phyloP scores from a whole-genome alignment of 1,140 invertebrate genomes.

The Bathynomus jamesi region DNA sequence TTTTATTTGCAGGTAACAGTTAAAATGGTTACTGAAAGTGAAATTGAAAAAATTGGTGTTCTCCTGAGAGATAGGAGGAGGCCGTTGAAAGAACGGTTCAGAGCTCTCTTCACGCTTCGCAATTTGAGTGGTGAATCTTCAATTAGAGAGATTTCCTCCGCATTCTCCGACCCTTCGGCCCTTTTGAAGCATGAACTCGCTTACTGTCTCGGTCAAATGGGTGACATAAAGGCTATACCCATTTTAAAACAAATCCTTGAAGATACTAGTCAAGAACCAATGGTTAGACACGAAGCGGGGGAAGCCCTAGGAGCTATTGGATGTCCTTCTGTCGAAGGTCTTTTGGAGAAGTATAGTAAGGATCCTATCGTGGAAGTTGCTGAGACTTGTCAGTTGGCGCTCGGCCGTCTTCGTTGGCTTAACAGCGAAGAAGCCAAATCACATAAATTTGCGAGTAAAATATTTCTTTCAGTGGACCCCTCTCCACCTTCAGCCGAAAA shows the following conservation, averaged over 20 bases:
- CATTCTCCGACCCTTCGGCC: slow-evolving; percentile 77
- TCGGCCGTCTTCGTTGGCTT: slow-evolving; percentile 74
- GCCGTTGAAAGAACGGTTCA: slow-evolving; percentile 87
- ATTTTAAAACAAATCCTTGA: slow-evolving; percentile 66
- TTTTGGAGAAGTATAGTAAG: slow-evolving; percentile 66
- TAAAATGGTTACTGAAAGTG: slow-evolving; percentile 24
- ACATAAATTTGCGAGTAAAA: slow-evolving; percentile 48
- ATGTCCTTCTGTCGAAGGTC: slow-evolving; percentile 52
- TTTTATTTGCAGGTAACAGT: background rate
- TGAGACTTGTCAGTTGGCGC: slow-evolving; percentile 90
- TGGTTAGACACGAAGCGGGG: slow-evolving; percentile 96
- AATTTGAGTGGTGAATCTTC: slow-evolving; percentile 75
- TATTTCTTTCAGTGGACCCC: slow-evolving; percentile 83
- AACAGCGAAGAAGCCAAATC: slow-evolving; percentile 34
- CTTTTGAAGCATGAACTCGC: slow-evolving; percentile 97
- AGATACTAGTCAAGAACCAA: slow-evolving; percentile 75
- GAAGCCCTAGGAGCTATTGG: slow-evolving; percentile 97
- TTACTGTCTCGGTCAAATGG: slow-evolving; percentile 90
- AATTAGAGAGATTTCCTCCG: slow-evolving; percentile 69
- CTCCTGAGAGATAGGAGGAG: slow-evolving; percentile 64
- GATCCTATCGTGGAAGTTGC: slow-evolving; percentile 68
- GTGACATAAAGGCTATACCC: slow-evolving; percentile 67
- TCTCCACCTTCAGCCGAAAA: slow-evolving; percentile 61
- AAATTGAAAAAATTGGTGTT: slow-evolving; percentile 52
- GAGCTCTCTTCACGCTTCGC: slow-evolving; percentile 91